phyloP scores from a whole-genome alignment of 2,113 vertebrate genomes.

The Oreochromis tanganicae region DNA sequence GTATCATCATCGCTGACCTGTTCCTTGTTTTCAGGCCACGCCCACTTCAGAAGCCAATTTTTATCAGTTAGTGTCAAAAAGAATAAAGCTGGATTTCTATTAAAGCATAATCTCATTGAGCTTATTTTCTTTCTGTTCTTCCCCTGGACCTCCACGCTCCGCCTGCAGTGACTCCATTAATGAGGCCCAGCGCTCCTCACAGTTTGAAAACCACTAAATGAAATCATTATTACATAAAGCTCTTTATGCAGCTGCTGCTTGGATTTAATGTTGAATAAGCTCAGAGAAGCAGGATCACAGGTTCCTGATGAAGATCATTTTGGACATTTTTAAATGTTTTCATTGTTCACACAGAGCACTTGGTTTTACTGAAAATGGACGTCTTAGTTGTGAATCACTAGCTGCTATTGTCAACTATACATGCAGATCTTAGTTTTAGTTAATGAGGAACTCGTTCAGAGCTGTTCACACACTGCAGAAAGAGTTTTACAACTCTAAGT shows the following conservation, averaged over 20 bases:
- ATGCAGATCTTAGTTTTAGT: fast-evolving
- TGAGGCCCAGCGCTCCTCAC: fast-evolving
- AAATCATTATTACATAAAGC: fast-evolving
- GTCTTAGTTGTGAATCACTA: background rate
- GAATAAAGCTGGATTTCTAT: background rate
- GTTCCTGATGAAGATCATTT: background rate
- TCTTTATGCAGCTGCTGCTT: background rate
- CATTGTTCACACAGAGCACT: fast-evolving
- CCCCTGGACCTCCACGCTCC: background rate
- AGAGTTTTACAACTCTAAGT: fast-evolving
- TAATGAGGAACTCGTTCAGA: background rate
- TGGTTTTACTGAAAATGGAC: background rate
- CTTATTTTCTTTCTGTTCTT: background rate
- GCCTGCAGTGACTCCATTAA: background rate
- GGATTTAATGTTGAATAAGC: background rate
- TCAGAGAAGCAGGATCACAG: fast-evolving
- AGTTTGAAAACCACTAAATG: background rate
- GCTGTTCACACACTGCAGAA: background rate
- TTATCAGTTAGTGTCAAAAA: background rate
- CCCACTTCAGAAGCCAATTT: background rate
- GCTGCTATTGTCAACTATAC: background rate
- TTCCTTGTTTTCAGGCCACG: background rate
- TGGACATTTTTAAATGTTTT: background rate
- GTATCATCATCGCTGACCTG: background rate
- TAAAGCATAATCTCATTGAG: background rate